phyloP scores from a whole-genome alignment of 30 jellyfish, hydroid and myxozoan genomes.

The Turritopsis rubra region DNA sequence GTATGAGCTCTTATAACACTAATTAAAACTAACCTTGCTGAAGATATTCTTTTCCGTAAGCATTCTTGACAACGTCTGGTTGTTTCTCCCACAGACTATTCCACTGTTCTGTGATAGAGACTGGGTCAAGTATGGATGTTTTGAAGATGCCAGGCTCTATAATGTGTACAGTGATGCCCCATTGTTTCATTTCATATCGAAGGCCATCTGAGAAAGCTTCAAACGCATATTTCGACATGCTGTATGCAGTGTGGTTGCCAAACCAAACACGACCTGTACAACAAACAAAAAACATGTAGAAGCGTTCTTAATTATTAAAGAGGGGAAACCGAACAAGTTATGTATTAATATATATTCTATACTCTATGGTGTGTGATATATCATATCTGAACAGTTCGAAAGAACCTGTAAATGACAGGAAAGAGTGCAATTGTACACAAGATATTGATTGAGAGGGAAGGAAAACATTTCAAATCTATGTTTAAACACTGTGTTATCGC shows the following conservation, averaged over 20 bases:
- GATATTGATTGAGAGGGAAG: neutral
- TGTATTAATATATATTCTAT: too few relatives aligned
- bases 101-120: neutral
- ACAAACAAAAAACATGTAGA: too few relatives aligned
- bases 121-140: neutral
- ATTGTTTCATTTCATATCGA: slow-evolving; percentile 24
- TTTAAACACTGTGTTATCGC: too few relatives aligned
- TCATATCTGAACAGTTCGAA: too few relatives aligned
- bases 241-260: slow-evolving; percentile 25
- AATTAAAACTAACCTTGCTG: slow-evolving; percentile 15
- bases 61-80: neutral
- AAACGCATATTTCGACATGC: slow-evolving; percentile 31
- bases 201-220: slow-evolving; percentile 33
- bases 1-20: too few relatives aligned
- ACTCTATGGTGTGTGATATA: too few relatives aligned
- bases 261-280: slow-evolving; percentile 6
- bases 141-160: slow-evolving; percentile 38
- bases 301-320: too few relatives aligned
- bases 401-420: too few relatives aligned
- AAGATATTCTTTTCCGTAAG: neutral
- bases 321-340: too few relatives aligned
- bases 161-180: slow-evolving; percentile 37
- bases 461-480: too few relatives aligned
- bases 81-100: neutral
- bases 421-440: neutral